These are phyloP conservation scores for Myopa testacea DNA, from an alignment of 2,888 invertebrate species.

Conservation along the genomic window DNA sequence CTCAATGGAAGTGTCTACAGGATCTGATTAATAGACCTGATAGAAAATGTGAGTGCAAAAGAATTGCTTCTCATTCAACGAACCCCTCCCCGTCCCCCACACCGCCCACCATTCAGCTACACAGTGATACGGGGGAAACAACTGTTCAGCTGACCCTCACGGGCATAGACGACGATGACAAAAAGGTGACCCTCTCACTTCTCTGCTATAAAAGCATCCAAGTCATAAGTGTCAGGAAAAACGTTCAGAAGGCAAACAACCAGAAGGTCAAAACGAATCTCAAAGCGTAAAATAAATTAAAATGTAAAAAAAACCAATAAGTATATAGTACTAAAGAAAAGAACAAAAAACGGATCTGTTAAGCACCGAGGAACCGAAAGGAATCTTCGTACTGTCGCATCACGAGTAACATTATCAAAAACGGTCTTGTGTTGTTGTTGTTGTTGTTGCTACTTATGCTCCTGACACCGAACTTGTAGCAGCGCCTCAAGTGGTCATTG, in stretches of 20 bases:
- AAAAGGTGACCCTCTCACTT: neutral
- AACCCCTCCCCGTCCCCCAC: too few relatives aligned
- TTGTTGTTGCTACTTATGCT: neutral
- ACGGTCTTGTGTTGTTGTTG: neutral
- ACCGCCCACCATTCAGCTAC: neutral
- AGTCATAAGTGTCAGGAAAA: conserved; percentile 31
- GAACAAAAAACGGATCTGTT: conserved; percentile 6
- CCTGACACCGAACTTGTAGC: neutral
- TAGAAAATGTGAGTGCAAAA: too few relatives aligned
- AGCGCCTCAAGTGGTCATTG: neutral
- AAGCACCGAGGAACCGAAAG: conserved; percentile 10
- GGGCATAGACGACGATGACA: conserved; percentile 21
- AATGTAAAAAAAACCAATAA: conserved; percentile 5
- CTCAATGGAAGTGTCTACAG: too few relatives aligned
- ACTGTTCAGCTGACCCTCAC: conserved; percentile 17
- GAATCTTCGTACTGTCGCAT: conserved; percentile 20
- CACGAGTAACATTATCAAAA: too few relatives aligned
- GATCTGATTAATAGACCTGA: too few relatives aligned
- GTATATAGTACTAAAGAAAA: neutral
- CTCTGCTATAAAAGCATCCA: neutral
- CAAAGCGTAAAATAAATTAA: neutral
- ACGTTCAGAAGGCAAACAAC: conserved; percentile 29
- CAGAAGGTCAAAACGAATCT: conserved; percentile 19
- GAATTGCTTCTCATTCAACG: neutral
- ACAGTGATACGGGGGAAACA: conserved; percentile 14